Base-by-base conservation (phyloP, 2,888 invertebrate genomes). In the Nysson spinosus region DNA sequence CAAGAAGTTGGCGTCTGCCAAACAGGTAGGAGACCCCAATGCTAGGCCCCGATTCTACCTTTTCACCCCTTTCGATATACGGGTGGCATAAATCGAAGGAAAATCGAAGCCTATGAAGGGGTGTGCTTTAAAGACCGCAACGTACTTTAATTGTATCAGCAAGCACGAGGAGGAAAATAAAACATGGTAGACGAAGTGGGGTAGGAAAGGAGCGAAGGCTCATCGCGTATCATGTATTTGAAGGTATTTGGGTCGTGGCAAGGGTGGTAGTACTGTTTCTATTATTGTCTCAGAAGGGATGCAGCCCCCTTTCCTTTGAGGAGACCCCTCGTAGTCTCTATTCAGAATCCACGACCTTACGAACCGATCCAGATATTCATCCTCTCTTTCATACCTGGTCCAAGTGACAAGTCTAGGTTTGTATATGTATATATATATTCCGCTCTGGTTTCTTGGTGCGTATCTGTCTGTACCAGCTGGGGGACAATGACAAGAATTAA, bases 141-240 rank as follows among this genome's bases (percentile, higher is more conserved):
- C 85, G 85, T 82, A 85, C 79, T 85, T 85, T 84, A 85, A 85
- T 85, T 85, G 85, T 85, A 82, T 84, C 84, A 72, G 35, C 40
- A 55, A 49, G 34, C 37, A 9, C 57, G 43, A 35, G 44, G 43
- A 42, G 24, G 42, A 54, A 28, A 43, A 16, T n/a, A 22, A 34
- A 26, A 22, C 16, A 47, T 22, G 42, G 32, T 17, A 11, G 37
- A 43, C 43, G 43, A 51, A 49, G 32, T 35, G 42, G 37, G n/a
- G 34, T 37, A 24, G 62, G 43, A 57, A 47, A 47, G 40, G 47
- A 55, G 40, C 47, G 37, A 52, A 60, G 71, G 64, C 69, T 65
- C 24, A 57, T 47, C 61, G 69, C 69, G 70, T 70, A 70, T 70
- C 69, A 54, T 79, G 80, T 78, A 79, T 76, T 81, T 78, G 70